A percentile compares a stretch with the other conserved stretches of the same genome.
phyloP scores from a whole-genome alignment of 2,113 vertebrate genomes.

The Mesitornis unicolor region DNA sequence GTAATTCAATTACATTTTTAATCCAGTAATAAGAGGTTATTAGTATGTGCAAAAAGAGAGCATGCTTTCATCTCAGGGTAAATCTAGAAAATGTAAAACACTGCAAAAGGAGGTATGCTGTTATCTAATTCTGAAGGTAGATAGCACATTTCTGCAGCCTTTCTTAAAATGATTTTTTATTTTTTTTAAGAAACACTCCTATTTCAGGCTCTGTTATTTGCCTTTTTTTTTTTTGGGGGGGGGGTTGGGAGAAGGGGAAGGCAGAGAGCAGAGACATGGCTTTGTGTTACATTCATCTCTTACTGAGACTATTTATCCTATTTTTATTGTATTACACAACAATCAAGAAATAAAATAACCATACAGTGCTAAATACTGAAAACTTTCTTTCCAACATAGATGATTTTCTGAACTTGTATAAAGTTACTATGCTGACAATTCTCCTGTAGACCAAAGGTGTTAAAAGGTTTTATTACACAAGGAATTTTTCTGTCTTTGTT shows the following conservation, averaged over 20 bases:
- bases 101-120: background rate
- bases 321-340: background rate
- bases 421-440: background rate
- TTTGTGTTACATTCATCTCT: background rate
- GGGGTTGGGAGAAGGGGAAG: background rate
- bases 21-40: background rate
- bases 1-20: background rate
- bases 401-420: background rate
- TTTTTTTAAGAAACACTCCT: background rate
- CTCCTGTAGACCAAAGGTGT: background rate
- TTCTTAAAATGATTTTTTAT: too few species aligned
- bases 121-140: background rate
- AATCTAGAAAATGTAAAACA: background rate
- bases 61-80: background rate
- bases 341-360: background rate
- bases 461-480: background rate
- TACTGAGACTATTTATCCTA: background rate
- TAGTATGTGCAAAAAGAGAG: background rate
- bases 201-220: background rate
- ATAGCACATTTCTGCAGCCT: background rate
- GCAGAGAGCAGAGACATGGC: too few species aligned
- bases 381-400: background rate
- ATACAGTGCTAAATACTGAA: background rate
- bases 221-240: background rate
- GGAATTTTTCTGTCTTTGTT: background rate